Evolutionary conservation across 1,140 invertebrate genomes (phyloP).

Genomic region (Sinonovacula constricta): DNA sequence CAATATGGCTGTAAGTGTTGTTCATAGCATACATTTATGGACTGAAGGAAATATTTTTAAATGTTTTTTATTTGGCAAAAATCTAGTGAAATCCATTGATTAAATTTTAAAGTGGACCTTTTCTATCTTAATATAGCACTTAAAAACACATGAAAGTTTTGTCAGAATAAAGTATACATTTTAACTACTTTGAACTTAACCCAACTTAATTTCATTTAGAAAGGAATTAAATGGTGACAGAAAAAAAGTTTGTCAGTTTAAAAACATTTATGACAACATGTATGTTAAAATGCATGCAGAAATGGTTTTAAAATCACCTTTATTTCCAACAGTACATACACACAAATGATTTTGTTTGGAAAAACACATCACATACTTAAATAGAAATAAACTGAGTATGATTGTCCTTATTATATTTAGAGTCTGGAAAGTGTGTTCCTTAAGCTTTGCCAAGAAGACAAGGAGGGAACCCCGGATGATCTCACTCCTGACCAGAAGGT

Average conservation of each 20-base stretch:
- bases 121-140: no score
- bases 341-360: neutral
- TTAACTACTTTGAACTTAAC: no score
- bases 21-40: neutral
- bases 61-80: neutral
- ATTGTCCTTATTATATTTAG: no score
- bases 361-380: no score
- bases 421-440: constrained; percentile 96
- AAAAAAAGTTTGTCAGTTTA: no score
- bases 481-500: constrained; percentile 8
- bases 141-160: no score
- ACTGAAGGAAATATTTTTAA: neutral
- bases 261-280: no score
- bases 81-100: neutral
- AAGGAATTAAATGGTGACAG: no score
- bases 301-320: neutral
- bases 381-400: no score
- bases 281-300: neutral
- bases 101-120: neutral
- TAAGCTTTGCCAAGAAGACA: constrained; percentile 85
- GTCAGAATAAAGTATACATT: no score
- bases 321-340: no score
- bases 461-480: constrained; percentile 35
- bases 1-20: constrained; percentile 76
- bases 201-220: no score